A percentile compares a stretch with the other conserved stretches of the same genome.
phyloP scores from a whole-genome alignment of 2,888 invertebrate genomes.

The Cheilosia scutellata region DNA sequence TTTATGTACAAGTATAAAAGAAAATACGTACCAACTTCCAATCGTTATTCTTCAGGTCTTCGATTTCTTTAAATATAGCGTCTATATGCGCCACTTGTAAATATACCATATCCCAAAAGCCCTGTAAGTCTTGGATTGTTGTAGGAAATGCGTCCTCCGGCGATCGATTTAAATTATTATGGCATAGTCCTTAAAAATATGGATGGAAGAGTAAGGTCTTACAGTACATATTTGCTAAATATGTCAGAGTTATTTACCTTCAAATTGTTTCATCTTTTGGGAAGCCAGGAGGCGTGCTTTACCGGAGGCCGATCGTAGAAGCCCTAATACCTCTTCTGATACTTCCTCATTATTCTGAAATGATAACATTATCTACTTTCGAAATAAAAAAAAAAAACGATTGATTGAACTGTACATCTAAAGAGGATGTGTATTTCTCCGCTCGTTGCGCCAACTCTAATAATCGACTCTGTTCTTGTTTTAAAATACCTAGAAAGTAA shows the following conservation, averaged over 20 bases:
- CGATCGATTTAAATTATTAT: constrained; percentile 88
- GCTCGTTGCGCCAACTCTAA: constrained; percentile 88
- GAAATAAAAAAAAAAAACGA: not conserved
- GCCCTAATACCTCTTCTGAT: constrained; percentile 92
- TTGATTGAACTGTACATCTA: constrained; percentile 81
- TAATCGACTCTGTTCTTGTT: constrained; percentile 89
- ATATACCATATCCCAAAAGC: constrained; percentile 99
- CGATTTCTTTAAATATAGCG: constrained; percentile 89
- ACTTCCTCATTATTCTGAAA: constrained; percentile 84
- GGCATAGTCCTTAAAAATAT: constrained; percentile 86
- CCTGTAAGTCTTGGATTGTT: constrained; percentile 94
- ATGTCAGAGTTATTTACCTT: constrained; percentile 85
- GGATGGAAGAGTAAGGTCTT: not conserved
- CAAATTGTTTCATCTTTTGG: constrained; percentile 98
- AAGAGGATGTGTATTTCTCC: constrained; percentile 88
- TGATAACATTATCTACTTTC: not conserved
- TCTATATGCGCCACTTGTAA: constrained; percentile 95
- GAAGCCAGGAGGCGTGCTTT: constrained; percentile 95
- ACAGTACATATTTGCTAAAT: not conserved
- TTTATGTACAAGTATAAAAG: not conserved
- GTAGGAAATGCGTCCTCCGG: constrained; percentile 94
- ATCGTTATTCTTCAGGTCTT: constrained; percentile 86
- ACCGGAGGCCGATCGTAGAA: constrained; percentile 94
- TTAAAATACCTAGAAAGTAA: constrained; percentile 91
- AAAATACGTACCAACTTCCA: constrained; percentile 87